A percentile compares a stretch with the other conserved stretches of the same genome.
Evolutionary conservation across 2,797 vertebrate species (phyloP).

Genomic region (Chloroceryle amazona): DNA sequence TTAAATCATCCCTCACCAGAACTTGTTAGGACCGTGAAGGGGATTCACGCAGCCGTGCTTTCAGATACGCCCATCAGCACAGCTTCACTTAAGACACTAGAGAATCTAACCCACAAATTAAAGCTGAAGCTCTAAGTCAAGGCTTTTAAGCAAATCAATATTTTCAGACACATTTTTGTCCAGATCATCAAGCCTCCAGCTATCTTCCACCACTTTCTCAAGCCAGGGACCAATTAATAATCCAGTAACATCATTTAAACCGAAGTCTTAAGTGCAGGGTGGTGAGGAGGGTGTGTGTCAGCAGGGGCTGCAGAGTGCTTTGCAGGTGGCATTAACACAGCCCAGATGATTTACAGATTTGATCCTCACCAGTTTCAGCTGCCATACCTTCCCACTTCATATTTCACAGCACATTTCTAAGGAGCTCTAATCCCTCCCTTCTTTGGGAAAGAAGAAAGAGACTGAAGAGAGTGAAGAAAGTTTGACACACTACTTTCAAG

Average conservation of each 20-base stretch:
- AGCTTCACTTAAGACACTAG: not conserved
- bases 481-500: not conserved
- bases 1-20: not conserved
- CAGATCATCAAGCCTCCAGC: not conserved
- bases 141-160: not conserved
- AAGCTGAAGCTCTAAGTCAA: not conserved
- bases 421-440: not conserved
- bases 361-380: not conserved
- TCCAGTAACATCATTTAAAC: not conserved
- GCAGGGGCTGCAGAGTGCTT: not conserved
- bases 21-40: not conserved
- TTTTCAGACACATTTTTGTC: not conserved
- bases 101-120: not conserved
- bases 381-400: not conserved
- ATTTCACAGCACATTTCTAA: not conserved
- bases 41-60: not conserved
- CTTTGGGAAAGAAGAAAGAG: conserved; percentile 19
- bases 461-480: not conserved
- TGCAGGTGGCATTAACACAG: not conserved
- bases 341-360: not conserved
- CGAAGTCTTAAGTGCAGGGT: not conserved
- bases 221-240: not conserved
- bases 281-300: not conserved
- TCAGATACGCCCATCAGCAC: not conserved
- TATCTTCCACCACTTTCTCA: not conserved